Evolutionary conservation across 2,113 vertebrate genomes (phyloP).

Genomic region (Trichechus manatus): DNA sequence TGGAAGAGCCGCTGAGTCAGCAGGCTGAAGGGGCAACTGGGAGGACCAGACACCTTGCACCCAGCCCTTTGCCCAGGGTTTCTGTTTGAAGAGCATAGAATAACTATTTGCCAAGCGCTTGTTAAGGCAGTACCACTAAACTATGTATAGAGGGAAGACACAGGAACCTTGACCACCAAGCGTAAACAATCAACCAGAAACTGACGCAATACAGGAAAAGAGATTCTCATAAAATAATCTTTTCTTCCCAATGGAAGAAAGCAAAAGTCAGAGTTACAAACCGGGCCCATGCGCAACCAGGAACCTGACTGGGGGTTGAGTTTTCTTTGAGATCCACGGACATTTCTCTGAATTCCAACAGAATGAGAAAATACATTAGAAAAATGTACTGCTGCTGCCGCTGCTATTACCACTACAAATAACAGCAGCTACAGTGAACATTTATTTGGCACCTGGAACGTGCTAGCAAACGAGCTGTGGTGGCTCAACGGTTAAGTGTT

Average conservation of each 20-base stretch:
- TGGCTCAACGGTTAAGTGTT: no score
- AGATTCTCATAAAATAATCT: background rate
- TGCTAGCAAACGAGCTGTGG: no score
- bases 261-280: constrained; percentile 44
- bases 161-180: constrained; percentile 58
- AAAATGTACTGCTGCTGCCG: background rate
- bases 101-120: constrained; percentile 77
- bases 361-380: background rate
- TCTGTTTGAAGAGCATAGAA: constrained; percentile 81
- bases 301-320: background rate
- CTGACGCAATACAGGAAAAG: constrained; percentile 40
- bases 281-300: background rate
- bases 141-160: constrained; percentile 40
- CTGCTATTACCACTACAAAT: background rate
- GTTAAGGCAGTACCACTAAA: constrained; percentile 66
- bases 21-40: background rate
- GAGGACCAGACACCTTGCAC: constrained; percentile 66
- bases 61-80: constrained; percentile 76
- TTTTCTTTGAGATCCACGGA: background rate
- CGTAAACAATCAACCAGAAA: background rate
- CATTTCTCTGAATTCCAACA: constrained; percentile 24
- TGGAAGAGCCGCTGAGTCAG: constrained; percentile 69
- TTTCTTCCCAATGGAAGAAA: constrained; percentile 57
- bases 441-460: background rate
- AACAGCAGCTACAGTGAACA: background rate